Percentiles rank a stretch among this genome's conserved stretches.
phyloP scores from a whole-genome alignment of 2,888 invertebrate genomes.

The Panopea generosa region DNA sequence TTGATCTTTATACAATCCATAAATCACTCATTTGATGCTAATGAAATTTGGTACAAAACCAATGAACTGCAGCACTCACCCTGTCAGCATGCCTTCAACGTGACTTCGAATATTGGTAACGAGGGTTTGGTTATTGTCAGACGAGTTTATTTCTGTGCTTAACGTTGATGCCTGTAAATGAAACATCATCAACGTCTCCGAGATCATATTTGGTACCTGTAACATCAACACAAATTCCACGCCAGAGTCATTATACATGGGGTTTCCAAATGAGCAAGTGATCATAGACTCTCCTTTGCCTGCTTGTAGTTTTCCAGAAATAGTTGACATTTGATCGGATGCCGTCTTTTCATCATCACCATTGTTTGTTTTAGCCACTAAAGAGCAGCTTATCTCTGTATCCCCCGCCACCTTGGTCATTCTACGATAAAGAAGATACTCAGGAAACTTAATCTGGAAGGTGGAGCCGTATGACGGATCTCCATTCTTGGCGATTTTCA shows the following conservation, averaged over 20 bases:
- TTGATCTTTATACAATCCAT: too few relatives aligned
- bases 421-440: slow-evolving; percentile 51
- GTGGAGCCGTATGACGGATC: slow-evolving; percentile 69
- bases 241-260: slow-evolving; percentile 35
- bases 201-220: slow-evolving; percentile 46
- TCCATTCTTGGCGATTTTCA: slow-evolving; percentile 67
- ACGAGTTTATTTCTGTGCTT: slow-evolving; percentile 40
- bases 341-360: background rate
- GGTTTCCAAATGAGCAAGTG: slow-evolving; percentile 50
- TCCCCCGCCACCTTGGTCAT: slow-evolving; percentile 40
- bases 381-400: slow-evolving; percentile 41
- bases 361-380: background rate
- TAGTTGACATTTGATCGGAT: background rate
- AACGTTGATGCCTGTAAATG: slow-evolving; percentile 54
- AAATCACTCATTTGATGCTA: too few relatives aligned
- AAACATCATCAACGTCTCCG: slow-evolving; percentile 37
- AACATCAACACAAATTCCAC: slow-evolving; percentile 38
- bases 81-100: slow-evolving; percentile 54
- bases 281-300: slow-evolving; percentile 17
- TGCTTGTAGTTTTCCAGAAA: too few relatives aligned
- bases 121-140: slow-evolving; percentile 48
- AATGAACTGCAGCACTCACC: slow-evolving; percentile 65
- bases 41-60: too few relatives aligned
- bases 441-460: slow-evolving; percentile 62
- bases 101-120: slow-evolving; percentile 55